A percentile compares a stretch with the other conserved stretches of the same genome.
phyloP scores from a whole-genome alignment of 1,140 invertebrate genomes.

The Drosophila busckii region DNA sequence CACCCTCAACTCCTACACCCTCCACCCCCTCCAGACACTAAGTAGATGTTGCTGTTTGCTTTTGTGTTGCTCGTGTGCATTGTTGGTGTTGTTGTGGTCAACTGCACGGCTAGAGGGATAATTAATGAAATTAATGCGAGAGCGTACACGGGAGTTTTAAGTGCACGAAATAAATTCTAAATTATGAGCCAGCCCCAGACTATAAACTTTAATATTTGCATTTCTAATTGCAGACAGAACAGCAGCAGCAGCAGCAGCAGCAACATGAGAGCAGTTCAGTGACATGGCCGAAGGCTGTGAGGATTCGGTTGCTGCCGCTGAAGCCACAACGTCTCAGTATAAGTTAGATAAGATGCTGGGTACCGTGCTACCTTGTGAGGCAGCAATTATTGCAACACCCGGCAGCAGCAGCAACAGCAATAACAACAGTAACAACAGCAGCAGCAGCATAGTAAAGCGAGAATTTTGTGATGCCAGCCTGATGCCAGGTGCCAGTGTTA shows the following conservation, averaged over 20 bases:
- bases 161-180: conserved; percentile 78
- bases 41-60: conserved; percentile 11
- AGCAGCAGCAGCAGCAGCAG: no score
- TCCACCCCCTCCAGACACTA: background rate
- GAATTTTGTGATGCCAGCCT: conserved; percentile 72
- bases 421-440: conserved; percentile 3
- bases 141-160: conserved; percentile 65
- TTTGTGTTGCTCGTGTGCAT: conserved; percentile 29
- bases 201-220: conserved; percentile 2
- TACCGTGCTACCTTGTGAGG: conserved; percentile 76
- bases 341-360: conserved; percentile 75
- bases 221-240: conserved; percentile 27
- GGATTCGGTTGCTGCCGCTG: conserved; percentile 69
- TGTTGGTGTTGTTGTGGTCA: conserved; percentile 51
- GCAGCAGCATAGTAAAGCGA: conserved; percentile 62
- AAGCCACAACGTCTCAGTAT: conserved; percentile 63
- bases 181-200: conserved; percentile 48
- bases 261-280: conserved; percentile 54
- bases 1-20: background rate
- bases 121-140: conserved; percentile 79
- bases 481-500: conserved; percentile 55
- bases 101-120: conserved; percentile 66
- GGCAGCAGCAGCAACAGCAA: conserved; percentile 38
- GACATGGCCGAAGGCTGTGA: conserved; percentile 79
- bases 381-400: conserved; percentile 62